These are phyloP conservation scores for Eupristina koningsbergeri DNA, from an alignment of 1,140 invertebrate species.

Conservation along the genomic window DNA sequence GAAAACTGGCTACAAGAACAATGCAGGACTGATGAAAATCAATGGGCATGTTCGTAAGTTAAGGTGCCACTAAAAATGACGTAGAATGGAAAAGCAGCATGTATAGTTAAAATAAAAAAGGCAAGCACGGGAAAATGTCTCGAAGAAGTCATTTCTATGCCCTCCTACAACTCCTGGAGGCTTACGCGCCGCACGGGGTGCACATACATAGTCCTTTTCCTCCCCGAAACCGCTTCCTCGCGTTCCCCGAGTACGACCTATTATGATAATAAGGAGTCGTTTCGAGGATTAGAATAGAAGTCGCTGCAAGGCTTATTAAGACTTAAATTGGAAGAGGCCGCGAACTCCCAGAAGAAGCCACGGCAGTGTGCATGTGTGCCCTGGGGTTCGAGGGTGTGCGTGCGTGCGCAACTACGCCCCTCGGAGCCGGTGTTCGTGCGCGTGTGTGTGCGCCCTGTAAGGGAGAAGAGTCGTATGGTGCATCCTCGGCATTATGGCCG, in stretches of 20 bases:
- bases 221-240: conserved; percentile 10
- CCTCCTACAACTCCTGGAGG: conserved; percentile 4
- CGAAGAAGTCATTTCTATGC: conserved; percentile 38
- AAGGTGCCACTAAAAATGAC: not conserved
- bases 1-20: not conserved
- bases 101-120: conserved; percentile 36
- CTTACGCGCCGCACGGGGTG: conserved; percentile 5
- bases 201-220: conserved; percentile 5
- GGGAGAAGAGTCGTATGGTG: conserved; percentile 40
- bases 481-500: conserved; percentile 52
- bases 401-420: not conserved
- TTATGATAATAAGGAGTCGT: conserved; percentile 67
- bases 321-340: conserved; percentile 66
- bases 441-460: not conserved
- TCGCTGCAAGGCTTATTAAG: conserved; percentile 68
- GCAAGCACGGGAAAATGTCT: conserved; percentile 33
- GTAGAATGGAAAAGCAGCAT: not conserved
- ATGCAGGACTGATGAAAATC: not conserved
- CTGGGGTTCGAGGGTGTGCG: not conserved
- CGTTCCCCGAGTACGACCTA: conserved; percentile 46
- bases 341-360: conserved; percentile 54
- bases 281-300: conserved; percentile 65
- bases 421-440: conserved; percentile 50
- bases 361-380: not conserved
- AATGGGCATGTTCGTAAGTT: not conserved